These are phyloP conservation scores for Pelusios castaneus DNA, from an alignment of 2,113 vertebrate species.

Conservation along the genomic window DNA sequence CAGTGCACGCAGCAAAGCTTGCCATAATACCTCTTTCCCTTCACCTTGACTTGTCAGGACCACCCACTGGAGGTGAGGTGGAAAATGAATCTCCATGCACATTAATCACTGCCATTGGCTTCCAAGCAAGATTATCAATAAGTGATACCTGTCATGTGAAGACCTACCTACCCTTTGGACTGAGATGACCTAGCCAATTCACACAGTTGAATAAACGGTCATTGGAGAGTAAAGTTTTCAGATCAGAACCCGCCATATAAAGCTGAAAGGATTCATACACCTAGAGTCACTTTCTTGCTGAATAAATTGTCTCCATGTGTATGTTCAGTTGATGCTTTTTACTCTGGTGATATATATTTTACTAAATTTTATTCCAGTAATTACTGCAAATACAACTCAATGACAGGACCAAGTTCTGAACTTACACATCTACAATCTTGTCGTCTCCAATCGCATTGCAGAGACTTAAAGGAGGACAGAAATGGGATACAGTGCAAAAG, in stretches of 20 bases:
- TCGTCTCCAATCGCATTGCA: background rate
- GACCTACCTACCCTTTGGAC: background rate
- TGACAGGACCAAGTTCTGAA: background rate
- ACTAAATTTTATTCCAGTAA: background rate
- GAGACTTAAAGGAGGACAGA: background rate
- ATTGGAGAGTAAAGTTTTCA: background rate
- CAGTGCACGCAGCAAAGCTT: background rate
- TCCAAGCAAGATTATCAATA: background rate
- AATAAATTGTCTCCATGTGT: background rate
- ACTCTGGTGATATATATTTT: rapidly evolving
- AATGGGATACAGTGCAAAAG: background rate
- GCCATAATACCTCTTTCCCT: background rate
- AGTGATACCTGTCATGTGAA: background rate
- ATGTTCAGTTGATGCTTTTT: background rate
- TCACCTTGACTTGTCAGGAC: background rate
- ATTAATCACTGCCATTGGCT: background rate
- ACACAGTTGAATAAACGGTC: background rate
- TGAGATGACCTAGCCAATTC: background rate
- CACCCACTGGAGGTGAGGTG: background rate
- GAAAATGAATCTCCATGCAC: background rate
- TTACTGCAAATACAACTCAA: background rate
- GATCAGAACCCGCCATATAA: background rate
- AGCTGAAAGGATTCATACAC: background rate
- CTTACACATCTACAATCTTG: background rate
- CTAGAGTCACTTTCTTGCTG: background rate